Evolutionary conservation across 2,797 vertebrate genomes (phyloP).

Genomic region (Cercopithecus hamlyni): DNA sequence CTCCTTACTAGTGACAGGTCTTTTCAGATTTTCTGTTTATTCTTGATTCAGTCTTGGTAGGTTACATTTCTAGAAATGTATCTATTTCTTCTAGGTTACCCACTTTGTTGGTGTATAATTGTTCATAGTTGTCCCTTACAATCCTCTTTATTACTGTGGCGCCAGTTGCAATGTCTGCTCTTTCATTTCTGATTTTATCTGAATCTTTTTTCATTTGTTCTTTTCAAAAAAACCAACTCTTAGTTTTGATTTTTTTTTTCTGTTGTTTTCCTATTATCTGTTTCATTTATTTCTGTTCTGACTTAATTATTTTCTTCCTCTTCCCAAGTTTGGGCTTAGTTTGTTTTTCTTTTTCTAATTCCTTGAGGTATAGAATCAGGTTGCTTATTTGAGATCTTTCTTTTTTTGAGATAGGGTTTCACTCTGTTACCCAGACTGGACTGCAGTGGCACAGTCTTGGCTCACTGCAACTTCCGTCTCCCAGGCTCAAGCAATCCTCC

Average conservation of each 20-base stretch:
- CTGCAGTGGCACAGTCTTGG: not conserved
- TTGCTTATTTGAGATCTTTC: not conserved
- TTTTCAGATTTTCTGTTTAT: not conserved
- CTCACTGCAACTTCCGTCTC: not conserved
- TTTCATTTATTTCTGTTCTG: slow-evolving; percentile 33
- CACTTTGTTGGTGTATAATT: not conserved
- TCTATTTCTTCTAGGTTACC: not conserved
- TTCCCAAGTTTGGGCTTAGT: not conserved
- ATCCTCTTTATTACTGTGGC: not conserved
- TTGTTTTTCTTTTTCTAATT: not conserved
- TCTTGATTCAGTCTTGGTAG: not conserved
- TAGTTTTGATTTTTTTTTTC: not conserved
- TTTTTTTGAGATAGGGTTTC: not conserved
- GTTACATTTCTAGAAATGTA: not conserved
- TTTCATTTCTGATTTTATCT: slow-evolving; percentile 30
- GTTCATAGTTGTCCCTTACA: not conserved
- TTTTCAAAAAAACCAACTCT: not conserved
- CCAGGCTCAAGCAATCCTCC: not conserved
- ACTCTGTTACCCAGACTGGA: not conserved
- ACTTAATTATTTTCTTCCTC: slow-evolving; percentile 16
- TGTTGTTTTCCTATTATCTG: not conserved
- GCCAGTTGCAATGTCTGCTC: not conserved
- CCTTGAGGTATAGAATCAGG: not conserved
- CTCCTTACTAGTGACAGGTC: not conserved
- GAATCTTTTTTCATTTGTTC: not conserved